Evolutionary conservation across 2,888 invertebrate species (phyloP).

Genomic region (Brachypalpus laphriformis): DNA sequence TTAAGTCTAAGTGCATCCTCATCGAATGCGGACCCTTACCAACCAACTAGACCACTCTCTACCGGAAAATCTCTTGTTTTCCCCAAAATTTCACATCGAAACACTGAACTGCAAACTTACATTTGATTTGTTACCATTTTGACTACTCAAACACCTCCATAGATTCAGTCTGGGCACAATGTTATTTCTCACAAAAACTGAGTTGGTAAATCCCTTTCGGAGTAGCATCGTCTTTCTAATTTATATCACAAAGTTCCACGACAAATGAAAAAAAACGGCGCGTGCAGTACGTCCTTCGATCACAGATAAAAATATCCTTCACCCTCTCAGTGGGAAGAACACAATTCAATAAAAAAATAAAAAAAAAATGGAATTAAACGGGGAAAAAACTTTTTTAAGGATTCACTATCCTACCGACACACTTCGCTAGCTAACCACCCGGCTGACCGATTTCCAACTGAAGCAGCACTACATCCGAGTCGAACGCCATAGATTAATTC

Average conservation of each 20-base stretch:
- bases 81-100: too few relatives aligned
- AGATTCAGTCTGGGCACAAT: slow-evolving; percentile 52
- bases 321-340: background rate
- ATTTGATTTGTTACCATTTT: slow-evolving; percentile 39
- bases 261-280: background rate
- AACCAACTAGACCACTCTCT: too few relatives aligned
- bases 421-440: slow-evolving; percentile 47
- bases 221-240: slow-evolving; percentile 51
- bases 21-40: too few relatives aligned
- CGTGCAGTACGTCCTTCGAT: slow-evolving; percentile 11
- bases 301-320: slow-evolving; percentile 39
- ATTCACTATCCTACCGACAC: slow-evolving; percentile 25
- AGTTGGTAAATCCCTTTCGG: slow-evolving; percentile 63
- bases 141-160: slow-evolving; percentile 49
- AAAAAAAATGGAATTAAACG: background rate
- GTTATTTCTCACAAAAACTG: slow-evolving; percentile 53
- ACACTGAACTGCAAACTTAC: too few relatives aligned
- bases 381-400: slow-evolving; percentile 26
- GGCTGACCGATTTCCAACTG: slow-evolving; percentile 63
- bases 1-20: too few relatives aligned
- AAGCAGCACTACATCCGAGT: slow-evolving; percentile 10
- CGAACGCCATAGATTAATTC: slow-evolving; percentile 26
- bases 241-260: slow-evolving; percentile 24
- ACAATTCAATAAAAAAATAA: background rate
- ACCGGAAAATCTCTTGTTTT: too few relatives aligned